Evolutionary conservation across 2,797 vertebrate species (phyloP).

Genomic region (Malurus leucopterus): DNA sequence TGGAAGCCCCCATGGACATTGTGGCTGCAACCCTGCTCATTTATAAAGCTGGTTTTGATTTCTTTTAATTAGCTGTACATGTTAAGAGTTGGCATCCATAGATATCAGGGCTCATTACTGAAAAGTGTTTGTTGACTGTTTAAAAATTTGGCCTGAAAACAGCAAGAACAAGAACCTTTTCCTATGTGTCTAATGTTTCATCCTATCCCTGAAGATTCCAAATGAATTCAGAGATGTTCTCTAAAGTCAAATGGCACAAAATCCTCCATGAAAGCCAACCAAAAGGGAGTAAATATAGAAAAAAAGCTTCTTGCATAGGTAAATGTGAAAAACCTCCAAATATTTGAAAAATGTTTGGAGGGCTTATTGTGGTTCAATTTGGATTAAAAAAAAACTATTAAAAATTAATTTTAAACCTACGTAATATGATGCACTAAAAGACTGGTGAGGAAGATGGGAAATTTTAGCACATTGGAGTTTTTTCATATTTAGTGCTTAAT

Average conservation of each 20-base stretch:
- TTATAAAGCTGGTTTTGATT: background rate
- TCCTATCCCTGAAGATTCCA: background rate
- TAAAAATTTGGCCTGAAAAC: background rate
- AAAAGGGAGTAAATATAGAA: background rate
- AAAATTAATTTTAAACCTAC: background rate
- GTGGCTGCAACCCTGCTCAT: background rate
- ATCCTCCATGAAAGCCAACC: rapidly evolving
- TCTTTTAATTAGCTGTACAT: background rate
- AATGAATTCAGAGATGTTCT: background rate
- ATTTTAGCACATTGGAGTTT: background rate
- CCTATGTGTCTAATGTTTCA: rapidly evolving
- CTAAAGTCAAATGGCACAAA: background rate
- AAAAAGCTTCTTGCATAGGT: background rate
- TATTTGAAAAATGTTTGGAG: background rate
- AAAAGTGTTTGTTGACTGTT: background rate
- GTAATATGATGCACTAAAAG: background rate
- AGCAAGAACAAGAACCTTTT: background rate
- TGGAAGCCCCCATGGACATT: background rate
- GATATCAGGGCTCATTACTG: background rate
- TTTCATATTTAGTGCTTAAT: background rate
- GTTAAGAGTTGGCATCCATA: background rate
- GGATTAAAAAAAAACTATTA: background rate
- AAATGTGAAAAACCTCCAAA: background rate
- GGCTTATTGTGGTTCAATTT: background rate
- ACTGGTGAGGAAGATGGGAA: background rate